Evolutionary conservation across 2,888 invertebrate genomes (phyloP).

Genomic region (Drosophila recens): DNA sequence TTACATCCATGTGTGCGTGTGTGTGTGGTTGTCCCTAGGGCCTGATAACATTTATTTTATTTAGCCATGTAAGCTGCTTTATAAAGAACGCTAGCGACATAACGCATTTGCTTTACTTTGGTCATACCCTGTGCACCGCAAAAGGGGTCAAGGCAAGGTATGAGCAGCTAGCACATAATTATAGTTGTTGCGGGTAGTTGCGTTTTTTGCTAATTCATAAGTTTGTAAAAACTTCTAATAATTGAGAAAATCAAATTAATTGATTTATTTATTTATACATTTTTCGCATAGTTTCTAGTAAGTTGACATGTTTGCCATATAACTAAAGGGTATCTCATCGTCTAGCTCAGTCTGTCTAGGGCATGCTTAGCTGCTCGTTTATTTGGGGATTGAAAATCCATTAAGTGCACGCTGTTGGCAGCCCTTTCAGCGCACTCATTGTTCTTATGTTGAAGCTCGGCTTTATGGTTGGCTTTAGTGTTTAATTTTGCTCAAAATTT

Average conservation of each 20-base stretch:
- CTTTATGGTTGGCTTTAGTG: slow-evolving; percentile 38
- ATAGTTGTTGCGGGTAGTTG: not conserved
- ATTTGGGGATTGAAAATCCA: slow-evolving; percentile 74
- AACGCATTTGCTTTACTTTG: slow-evolving; percentile 46
- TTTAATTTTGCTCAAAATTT: slow-evolving; percentile 49
- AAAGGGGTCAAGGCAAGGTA: not conserved
- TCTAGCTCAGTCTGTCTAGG: not conserved
- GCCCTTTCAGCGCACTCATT: slow-evolving; percentile 47
- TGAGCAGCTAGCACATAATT: not conserved
- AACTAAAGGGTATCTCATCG: slow-evolving; percentile 5
- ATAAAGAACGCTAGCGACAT: slow-evolving; percentile 47
- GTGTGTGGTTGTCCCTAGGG: slow-evolving; percentile 37
- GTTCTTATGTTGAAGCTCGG: slow-evolving; percentile 35
- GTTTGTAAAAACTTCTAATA: too few species aligned
- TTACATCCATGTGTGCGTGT: slow-evolving; percentile 21
- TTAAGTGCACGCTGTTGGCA: slow-evolving; percentile 50
- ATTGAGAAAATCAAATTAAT: too few species aligned
- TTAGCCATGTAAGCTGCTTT: slow-evolving; percentile 63
- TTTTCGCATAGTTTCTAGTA: too few species aligned
- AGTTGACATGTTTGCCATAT: not conserved
- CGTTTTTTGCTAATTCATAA: too few species aligned
- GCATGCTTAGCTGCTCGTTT: slow-evolving; percentile 14
- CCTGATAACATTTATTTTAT: slow-evolving; percentile 73
- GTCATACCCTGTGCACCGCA: slow-evolving; percentile 20
- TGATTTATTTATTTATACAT: too few species aligned